Percentiles rank a stretch among this genome's conserved stretches.
Conservation (phyloP, 2,797 vertebrate species). For the Siniperca obscura region DNA sequence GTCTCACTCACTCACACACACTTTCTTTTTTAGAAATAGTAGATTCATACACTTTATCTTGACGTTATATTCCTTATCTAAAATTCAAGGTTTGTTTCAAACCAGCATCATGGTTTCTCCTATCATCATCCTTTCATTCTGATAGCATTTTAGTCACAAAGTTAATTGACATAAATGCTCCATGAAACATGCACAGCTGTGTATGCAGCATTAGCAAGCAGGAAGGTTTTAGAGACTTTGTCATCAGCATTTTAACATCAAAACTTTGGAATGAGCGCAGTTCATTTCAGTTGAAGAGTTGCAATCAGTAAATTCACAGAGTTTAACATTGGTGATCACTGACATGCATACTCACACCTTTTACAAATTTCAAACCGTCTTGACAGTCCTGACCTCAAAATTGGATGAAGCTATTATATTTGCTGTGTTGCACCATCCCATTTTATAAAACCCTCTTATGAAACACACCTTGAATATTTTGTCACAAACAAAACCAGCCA, state of each 20-base stretch:
- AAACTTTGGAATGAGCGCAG: background rate
- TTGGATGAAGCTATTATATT: background rate
- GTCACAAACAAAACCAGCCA: background rate
- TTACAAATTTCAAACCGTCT: background rate
- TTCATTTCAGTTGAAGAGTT: background rate
- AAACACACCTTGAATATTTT: too few relatives aligned
- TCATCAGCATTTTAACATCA: background rate
- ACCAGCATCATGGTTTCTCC: background rate
- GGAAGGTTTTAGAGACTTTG: background rate
- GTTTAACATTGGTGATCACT: too few relatives aligned
- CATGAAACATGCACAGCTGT: background rate
- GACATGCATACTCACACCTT: too few relatives aligned
- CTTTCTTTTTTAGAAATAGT: background rate
- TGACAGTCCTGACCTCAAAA: background rate
- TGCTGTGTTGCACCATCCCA: background rate
- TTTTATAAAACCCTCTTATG: too few relatives aligned
- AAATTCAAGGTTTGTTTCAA: too few relatives aligned
- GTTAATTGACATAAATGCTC: background rate
- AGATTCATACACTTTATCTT: background rate
- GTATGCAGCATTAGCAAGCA: background rate
- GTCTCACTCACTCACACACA: background rate
- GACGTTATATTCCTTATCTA: background rate
- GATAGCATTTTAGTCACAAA: background rate
- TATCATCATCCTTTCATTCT: background rate
- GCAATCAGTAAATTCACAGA: background rate